Evolutionary conservation across 1,140 invertebrate species (phyloP), one percentile per base, ranked within the genome.

Genomic region (Papilio aristodemus): DNA sequence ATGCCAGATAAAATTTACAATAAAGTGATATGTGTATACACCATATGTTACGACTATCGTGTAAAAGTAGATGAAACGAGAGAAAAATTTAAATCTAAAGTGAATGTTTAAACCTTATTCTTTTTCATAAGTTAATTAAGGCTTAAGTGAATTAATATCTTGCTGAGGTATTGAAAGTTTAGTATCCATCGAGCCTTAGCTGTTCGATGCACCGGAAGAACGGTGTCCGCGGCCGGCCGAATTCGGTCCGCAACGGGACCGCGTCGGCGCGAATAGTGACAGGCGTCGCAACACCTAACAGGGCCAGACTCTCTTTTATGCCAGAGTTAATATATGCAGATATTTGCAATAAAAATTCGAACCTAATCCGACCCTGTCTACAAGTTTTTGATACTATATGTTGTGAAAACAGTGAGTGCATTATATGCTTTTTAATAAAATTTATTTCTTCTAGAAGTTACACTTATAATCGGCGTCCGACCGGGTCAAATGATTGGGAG

Each of bases 201-300:
- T 46, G 36, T 50, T 13, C 43, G 50, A 68, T 62, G 68, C 69
- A 77, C 78, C 87, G 87, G 87, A 90, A 90, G 86, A 89, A 80
- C 87, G 82, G 76, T 87, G 85, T 86, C 83, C 80, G 81, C 66
- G 62, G 58, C 58, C 69, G 63, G 77, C 73, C 77, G 74, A 87
- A 86, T 87, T 88, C 83, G 81, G 82, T 74, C 64, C 79, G 71
- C 84, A 90, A 90, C 87, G 87, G 87, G 81, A 87, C 85, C 74
- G 72, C 69, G 71, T 50, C 74, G 71, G 71, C 70, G 71, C 73
- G 73, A 84, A 81, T 81, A 62, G 36, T n/a, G 27, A 59, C 32
- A 37, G 59, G 36, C 14, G 59, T 19, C 32, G 32, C 46, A 19
- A 54, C 46, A 22, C 17, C 46, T 54, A 25, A 54, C 46, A 54